Conservation (phyloP, 2,113 vertebrate species). For the Oxygymnocypris stewartii region DNA sequence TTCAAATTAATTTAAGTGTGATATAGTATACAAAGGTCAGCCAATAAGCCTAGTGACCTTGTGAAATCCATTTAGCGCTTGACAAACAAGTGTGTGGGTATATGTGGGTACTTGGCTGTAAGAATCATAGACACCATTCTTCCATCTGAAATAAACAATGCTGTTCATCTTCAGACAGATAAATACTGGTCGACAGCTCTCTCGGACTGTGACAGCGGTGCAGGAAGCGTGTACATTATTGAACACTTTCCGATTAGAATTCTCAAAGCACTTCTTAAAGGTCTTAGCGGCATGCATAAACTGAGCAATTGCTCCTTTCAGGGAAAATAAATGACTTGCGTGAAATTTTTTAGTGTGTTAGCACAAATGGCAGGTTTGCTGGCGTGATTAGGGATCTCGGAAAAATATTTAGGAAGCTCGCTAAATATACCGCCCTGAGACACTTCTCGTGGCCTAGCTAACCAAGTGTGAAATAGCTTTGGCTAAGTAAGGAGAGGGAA, state of each 20-base stretch:
- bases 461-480: slow-evolving; percentile 84
- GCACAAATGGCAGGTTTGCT: slow-evolving; percentile 64
- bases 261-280: slow-evolving; percentile 51
- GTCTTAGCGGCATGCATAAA: slow-evolving; percentile 21
- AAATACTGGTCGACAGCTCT: slow-evolving; percentile 17
- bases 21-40: not conserved
- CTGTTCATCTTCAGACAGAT: slow-evolving; percentile 14
- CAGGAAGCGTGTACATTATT: slow-evolving; percentile 57
- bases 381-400: slow-evolving; percentile 68
- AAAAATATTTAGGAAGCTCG: slow-evolving; percentile 74
- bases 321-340: slow-evolving; percentile 63
- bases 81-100: not conserved
- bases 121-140: not conserved
- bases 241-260: slow-evolving; percentile 68
- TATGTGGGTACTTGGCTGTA: not conserved
- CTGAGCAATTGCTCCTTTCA: slow-evolving; percentile 32
- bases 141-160: not conserved
- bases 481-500: slow-evolving; percentile 76
- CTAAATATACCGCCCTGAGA: slow-evolving; percentile 77
- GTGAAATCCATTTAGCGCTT: not conserved
- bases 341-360: slow-evolving; percentile 63
- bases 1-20: not conserved
- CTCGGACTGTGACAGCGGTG: slow-evolving; percentile 29
- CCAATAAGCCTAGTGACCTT: slow-evolving; percentile 11
- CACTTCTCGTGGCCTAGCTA: slow-evolving; percentile 73